Evolutionary conservation across 2,888 invertebrate genomes (phyloP).

Genomic region (Cataglyphis livida): DNA sequence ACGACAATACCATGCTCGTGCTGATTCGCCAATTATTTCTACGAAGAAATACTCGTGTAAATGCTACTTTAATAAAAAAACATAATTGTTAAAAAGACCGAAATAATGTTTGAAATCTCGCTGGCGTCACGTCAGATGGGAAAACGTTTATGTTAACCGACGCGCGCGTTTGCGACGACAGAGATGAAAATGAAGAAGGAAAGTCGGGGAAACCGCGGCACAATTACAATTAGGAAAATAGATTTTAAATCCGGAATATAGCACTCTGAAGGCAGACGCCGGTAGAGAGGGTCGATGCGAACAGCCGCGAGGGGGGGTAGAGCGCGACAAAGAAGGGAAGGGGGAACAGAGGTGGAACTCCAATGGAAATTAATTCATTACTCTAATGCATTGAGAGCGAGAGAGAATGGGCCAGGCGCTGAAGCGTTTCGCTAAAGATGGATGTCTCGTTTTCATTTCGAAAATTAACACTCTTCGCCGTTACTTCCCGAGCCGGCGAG

Average conservation of each 20-base stretch:
- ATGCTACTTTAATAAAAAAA: background rate
- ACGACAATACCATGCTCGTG: too few species aligned
- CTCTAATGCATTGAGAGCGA: slow-evolving; percentile 84
- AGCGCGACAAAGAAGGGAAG: slow-evolving; percentile 70
- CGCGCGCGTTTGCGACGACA: background rate
- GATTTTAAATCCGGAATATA: slow-evolving; percentile 81
- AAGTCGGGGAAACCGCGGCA: slow-evolving; percentile 15
- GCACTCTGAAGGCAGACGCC: slow-evolving; percentile 54
- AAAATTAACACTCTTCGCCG: slow-evolving; percentile 85
- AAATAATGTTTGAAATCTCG: background rate
- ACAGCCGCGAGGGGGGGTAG: slow-evolving; percentile 63
- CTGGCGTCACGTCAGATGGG: background rate
- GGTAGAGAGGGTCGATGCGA: slow-evolving; percentile 23
- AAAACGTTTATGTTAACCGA: background rate
- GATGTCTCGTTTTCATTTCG: slow-evolving; percentile 85
- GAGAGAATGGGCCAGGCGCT: slow-evolving; percentile 80
- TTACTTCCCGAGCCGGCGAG: slow-evolving; percentile 23
- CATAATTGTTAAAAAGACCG: background rate
- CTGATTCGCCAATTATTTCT: slow-evolving; percentile 19
- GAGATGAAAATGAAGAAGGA: slow-evolving; percentile 31
- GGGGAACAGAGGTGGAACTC: slow-evolving; percentile 63
- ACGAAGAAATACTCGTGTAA: background rate
- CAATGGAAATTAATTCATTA: slow-evolving; percentile 86
- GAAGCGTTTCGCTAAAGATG: slow-evolving; percentile 83
- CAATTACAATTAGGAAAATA: slow-evolving; percentile 84